phyloP scores from a whole-genome alignment of 2,888 invertebrate species.

The Papilio gigon region DNA sequence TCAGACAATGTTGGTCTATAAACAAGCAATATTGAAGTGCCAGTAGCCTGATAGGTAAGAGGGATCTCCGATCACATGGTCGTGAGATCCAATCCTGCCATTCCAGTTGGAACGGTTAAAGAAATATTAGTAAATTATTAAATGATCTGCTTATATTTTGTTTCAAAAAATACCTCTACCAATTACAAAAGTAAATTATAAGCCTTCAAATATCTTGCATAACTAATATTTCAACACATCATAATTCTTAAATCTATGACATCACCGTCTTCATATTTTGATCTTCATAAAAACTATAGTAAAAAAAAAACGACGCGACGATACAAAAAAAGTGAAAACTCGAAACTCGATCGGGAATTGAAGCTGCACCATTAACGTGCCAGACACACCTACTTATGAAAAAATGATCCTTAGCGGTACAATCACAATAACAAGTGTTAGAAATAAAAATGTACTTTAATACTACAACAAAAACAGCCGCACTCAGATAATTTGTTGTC shows the following conservation, averaged over 20 bases:
- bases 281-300: constrained; percentile 45
- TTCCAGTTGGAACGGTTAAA: too few relatives aligned
- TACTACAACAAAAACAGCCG: too few relatives aligned
- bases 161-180: too few relatives aligned
- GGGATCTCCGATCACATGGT: too few relatives aligned
- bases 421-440: constrained; percentile 43
- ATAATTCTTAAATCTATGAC: constrained; percentile 46
- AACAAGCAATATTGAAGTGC: too few relatives aligned
- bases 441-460: background rate
- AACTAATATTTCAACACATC: constrained; percentile 26
- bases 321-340: constrained; percentile 66
- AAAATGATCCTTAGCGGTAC: constrained; percentile 57
- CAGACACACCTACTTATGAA: constrained; percentile 66
- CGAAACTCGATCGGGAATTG: constrained; percentile 71
- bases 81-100: too few relatives aligned
- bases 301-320: constrained; percentile 48
- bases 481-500: too few relatives aligned
- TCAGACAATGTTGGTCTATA: too few relatives aligned
- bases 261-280: constrained; percentile 48
- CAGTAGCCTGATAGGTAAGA: too few relatives aligned
- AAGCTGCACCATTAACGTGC: constrained; percentile 71
- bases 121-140: too few relatives aligned
- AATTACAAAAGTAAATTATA: background rate
- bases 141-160: too few relatives aligned
- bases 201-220: constrained; percentile 27